Evolutionary conservation across 2,888 invertebrate species (phyloP), one percentile per base, ranked within the genome.

Genomic region (Cloeon dipterum): DNA sequence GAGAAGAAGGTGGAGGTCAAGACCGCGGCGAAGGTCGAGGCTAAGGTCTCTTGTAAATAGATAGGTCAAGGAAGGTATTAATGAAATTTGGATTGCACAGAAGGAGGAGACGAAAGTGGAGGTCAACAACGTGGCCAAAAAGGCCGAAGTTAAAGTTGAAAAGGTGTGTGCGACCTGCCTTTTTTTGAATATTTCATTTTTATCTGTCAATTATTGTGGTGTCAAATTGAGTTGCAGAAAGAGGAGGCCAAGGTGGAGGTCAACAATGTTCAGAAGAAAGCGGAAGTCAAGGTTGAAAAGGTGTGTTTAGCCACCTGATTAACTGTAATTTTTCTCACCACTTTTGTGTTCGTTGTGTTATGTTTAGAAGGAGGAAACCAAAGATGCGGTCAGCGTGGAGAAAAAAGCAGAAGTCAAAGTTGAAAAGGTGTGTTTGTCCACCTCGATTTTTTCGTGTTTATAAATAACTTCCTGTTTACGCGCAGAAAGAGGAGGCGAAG

Each of bases 31-130:
- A 29, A 29, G 16, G n/a, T 29, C 14, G 29, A 29, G 16, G n/a
- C n/a, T n/a, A 29, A 29, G 29, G 29, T 29, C n/a, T n/a, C n/a
- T n/a, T n/a, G n/a, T n/a, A 5, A 7, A 29, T 29, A 29, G 13
- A 29, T 29, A 29, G n/a, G n/a, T 14, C 5, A 7, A n/a, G 20
- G 26, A 32, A 13, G 14, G 13, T 11, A 32, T 32, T 10, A 23
- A 23, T 23, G 23, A 23, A 23, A n/a, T 23, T 10, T 23, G n/a
- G 23, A n/a, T n/a, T 25, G n/a, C n/a, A n/a, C 23, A 54, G 39
- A 53, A 53, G 42, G 50, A 49, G 41, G 44, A 47, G 3, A 35
- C 46, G 34, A 51, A 53, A 38, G 53, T 55, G 41, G 42, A 52
- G 13, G 52, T 42, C 16, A 42, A 45, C 34, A 40, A 45, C 32